Evolutionary conservation across 2,888 invertebrate genomes (phyloP), one percentile per base, ranked within the genome.

Genomic region (Prenolepis imparis): DNA sequence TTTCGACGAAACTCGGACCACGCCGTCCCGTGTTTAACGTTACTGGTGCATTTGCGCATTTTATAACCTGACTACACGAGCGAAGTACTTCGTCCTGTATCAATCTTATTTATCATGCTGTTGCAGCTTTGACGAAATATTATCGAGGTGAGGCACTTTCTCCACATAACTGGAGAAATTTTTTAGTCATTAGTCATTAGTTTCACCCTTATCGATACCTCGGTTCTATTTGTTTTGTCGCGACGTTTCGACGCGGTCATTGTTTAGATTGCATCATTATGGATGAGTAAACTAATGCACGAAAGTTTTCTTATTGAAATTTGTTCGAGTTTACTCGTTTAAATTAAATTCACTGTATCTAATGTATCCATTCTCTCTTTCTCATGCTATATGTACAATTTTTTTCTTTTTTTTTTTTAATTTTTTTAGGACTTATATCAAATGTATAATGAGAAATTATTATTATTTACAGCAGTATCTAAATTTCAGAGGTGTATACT

Each of bases 21-120:
- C 84, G 85, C 83, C 80, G 84, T 87, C 85, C 83, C 87, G 85
- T 85, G 66, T 82, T 82, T 86, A 78, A 68, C 64, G 83, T 82
- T 36, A 36, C 4, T 5, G 41, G 64, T 75, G 82, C 84, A 88
- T 87, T 63, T 85, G 18, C 72, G 86, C 63, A 73, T 88, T 90
- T 91, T 90, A 89, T 92, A 92, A 92, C 90, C 92, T 92, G 90
- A 89, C 88, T 84, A 87, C 84, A 83, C 89, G 84, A 85, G 44
- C 83, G 70, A 86, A 81, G 68, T 75, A 75, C 74, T 83, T 70
- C 67, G 61, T 72, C 32, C 75, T 68, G 72, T 21, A 12, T 28
- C 3, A 28, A 55, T 74, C 74, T 84, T 78, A 63, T 86, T 85
- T 90, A 91, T 88, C 89, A 91, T 92, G 92, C 90, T 73, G 84